phyloP scores from a whole-genome alignment of 2,797 vertebrate species.

The Thunnus albacares region DNA sequence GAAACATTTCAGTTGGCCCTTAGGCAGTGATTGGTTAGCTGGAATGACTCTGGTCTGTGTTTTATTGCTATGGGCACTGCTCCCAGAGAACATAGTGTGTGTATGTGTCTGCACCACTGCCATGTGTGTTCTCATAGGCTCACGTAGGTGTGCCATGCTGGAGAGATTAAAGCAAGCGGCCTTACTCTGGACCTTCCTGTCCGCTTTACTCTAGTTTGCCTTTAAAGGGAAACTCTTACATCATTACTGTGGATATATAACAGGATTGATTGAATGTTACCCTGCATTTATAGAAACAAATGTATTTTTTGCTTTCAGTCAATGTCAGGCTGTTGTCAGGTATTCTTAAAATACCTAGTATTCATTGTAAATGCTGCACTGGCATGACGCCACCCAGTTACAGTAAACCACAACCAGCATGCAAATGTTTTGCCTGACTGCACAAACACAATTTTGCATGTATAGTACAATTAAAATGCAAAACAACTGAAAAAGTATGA shows the following conservation, averaged over 20 bases:
- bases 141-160: conserved; percentile 28
- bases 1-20: conserved; percentile 55
- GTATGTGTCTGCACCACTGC: conserved; percentile 20
- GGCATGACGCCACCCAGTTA: not conserved
- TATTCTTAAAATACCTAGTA: not conserved
- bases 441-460: conserved; percentile 10
- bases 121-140: conserved; percentile 26
- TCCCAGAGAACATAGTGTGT: conserved; percentile 52
- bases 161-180: conserved; percentile 35
- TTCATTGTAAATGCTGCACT: not conserved
- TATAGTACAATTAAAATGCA: not conserved
- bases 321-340: not conserved
- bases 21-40: conserved; percentile 57
- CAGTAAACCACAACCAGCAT: not conserved
- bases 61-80: conserved; percentile 66
- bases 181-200: conserved; percentile 28
- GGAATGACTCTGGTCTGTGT: conserved; percentile 50
- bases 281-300: not conserved
- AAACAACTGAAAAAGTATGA: not conserved
- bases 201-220: conserved; percentile 14
- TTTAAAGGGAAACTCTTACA: conserved; percentile 34
- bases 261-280: not conserved
- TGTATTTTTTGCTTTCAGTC: not conserved
- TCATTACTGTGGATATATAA: not conserved
- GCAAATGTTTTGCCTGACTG: not conserved